Conservation (phyloP, 2,888 invertebrate genomes). For the Stenodema calcarata region DNA sequence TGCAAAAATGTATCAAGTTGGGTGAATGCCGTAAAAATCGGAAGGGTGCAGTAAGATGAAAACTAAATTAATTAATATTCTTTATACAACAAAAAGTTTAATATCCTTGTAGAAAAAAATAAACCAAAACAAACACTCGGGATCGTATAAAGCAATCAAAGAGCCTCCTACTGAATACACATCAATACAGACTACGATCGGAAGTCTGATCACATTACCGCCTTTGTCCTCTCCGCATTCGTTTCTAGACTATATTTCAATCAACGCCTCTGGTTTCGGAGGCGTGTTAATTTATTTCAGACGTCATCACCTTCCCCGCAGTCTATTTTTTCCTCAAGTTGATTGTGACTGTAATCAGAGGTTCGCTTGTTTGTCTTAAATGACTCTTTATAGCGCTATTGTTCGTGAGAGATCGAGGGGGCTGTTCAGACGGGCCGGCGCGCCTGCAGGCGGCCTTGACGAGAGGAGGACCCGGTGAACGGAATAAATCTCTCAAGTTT, state of each 20-base stretch:
- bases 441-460: constrained; percentile 18
- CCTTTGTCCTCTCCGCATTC: neutral
- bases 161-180: too few relatives aligned
- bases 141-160: too few relatives aligned
- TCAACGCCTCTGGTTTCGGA: neutral
- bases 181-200: neutral
- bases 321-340: neutral
- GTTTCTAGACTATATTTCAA: neutral
- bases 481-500: constrained; percentile 34
- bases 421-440: neutral
- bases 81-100: too few relatives aligned
- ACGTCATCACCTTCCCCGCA: constrained; percentile 3
- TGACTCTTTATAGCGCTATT: constrained; percentile 42
- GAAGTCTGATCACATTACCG: neutral
- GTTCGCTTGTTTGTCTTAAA: constrained; percentile 38
- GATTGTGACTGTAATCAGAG: constrained; percentile 38
- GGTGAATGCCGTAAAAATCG: too few relatives aligned
- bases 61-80: too few relatives aligned
- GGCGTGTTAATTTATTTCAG: constrained; percentile 36
- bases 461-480: neutral
- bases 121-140: too few relatives aligned
- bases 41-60: too few relatives aligned
- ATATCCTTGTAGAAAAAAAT: too few relatives aligned
- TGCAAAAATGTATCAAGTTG: too few relatives aligned
- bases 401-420: neutral